phyloP scores from a whole-genome alignment of 1,140 invertebrate species.

The Kradibia gibbosae region DNA sequence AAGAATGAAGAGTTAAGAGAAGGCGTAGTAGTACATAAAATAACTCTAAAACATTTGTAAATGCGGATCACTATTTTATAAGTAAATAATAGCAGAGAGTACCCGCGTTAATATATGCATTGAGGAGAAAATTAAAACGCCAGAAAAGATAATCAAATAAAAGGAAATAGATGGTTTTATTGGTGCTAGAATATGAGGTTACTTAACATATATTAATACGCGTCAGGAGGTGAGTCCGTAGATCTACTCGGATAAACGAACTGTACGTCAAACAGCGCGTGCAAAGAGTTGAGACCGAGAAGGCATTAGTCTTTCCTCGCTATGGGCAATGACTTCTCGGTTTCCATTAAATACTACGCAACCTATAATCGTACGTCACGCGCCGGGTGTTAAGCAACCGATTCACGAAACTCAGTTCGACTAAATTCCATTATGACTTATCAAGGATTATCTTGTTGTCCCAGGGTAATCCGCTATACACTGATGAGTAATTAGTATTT shows the following conservation, averaged over 20 bases:
- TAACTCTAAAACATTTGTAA: too few relatives aligned
- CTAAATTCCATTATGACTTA: neutral
- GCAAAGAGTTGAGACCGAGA: neutral
- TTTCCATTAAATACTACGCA: neutral
- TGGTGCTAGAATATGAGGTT: neutral
- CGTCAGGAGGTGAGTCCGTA: slow-evolving; percentile 14
- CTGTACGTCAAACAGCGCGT: neutral
- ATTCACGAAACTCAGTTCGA: neutral
- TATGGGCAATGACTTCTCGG: neutral
- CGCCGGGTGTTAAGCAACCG: neutral
- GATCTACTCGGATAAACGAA: slow-evolving; percentile 16
- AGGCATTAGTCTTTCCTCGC: slow-evolving; percentile 24
- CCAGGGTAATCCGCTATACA: neutral
- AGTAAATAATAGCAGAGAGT: neutral
- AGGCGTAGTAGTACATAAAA: too few relatives aligned
- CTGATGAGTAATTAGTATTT: neutral
- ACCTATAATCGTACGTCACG: neutral
- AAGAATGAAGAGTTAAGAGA: too few relatives aligned
- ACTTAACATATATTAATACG: neutral
- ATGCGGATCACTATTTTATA: too few relatives aligned
- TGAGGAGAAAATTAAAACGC: neutral
- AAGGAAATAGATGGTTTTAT: neutral
- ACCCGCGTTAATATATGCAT: neutral
- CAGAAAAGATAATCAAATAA: neutral
- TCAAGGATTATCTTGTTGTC: neutral